Percentiles rank a stretch among this genome's conserved stretches.
phyloP scores from a whole-genome alignment of 2,888 invertebrate genomes.

The Heliconius cydno region DNA sequence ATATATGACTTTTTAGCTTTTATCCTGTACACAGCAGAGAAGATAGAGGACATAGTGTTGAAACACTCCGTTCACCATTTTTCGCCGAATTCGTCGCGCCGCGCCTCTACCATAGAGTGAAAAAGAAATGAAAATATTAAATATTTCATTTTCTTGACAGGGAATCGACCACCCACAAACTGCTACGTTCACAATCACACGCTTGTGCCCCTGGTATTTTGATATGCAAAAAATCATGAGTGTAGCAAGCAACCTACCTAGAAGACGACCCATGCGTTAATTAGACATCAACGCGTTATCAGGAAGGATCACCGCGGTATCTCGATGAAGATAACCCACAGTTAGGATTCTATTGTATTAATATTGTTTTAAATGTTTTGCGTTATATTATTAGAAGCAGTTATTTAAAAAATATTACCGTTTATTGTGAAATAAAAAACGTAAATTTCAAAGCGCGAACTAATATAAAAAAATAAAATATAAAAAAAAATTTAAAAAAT shows the following conservation, averaged over 20 bases:
- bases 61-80: not conserved
- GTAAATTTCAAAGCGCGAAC: not conserved
- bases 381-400: not conserved
- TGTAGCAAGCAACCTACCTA: not conserved
- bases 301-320: not conserved
- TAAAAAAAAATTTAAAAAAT: too few relatives aligned
- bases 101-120: too few relatives aligned
- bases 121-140: not conserved
- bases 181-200: not conserved
- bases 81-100: not conserved
- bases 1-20: too few relatives aligned
- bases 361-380: not conserved
- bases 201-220: not conserved
- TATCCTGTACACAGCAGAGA: too few relatives aligned
- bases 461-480: too few relatives aligned
- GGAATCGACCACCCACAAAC: not conserved
- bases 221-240: not conserved
- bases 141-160: not conserved
- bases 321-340: not conserved
- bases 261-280: slow-evolving; percentile 1
- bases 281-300: slow-evolving; percentile 27
- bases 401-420: not conserved
- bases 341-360: not conserved
- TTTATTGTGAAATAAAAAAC: not conserved
- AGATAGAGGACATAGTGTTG: not conserved